phyloP scores from a whole-genome alignment of 2,888 invertebrate species.

The Andrena minutula region DNA sequence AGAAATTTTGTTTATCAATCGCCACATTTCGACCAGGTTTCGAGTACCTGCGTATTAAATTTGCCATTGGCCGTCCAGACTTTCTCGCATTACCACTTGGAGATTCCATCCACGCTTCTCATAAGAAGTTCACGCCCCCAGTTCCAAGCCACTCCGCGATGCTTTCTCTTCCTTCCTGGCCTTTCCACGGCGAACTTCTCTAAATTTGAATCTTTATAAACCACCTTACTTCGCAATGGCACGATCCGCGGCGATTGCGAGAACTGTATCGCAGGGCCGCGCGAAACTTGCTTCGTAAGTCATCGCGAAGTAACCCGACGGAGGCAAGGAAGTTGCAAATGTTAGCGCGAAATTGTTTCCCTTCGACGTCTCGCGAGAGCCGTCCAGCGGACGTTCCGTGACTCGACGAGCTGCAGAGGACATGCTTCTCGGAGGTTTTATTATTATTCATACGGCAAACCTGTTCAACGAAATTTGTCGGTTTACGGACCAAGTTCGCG shows the following conservation, averaged over 20 bases:
- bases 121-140: conserved; percentile 56
- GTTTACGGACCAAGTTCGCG: conserved; percentile 50
- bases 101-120: conserved; percentile 54
- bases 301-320: too few relatives aligned
- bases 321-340: too few relatives aligned
- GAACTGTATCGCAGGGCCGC: too few relatives aligned
- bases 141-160: conserved; percentile 37
- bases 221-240: not conserved
- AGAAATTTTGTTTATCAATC: too few relatives aligned
- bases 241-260: too few relatives aligned
- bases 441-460: conserved; percentile 46
- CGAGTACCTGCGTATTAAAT: not conserved
- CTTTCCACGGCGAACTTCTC: not conserved
- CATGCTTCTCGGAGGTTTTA: conserved; percentile 8
- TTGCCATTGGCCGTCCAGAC: conserved; percentile 30
- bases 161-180: conserved; percentile 11
- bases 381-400: not conserved
- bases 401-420: not conserved
- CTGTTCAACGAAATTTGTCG: conserved; percentile 51
- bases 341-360: too few relatives aligned
- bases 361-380: too few relatives aligned
- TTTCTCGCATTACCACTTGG: conserved; percentile 39
- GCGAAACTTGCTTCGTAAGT: not conserved
- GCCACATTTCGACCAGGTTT: too few relatives aligned
- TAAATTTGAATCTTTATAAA: not conserved